Evolutionary conservation across 2,888 invertebrate species (phyloP).

Genomic region (Brenthis ino): DNA sequence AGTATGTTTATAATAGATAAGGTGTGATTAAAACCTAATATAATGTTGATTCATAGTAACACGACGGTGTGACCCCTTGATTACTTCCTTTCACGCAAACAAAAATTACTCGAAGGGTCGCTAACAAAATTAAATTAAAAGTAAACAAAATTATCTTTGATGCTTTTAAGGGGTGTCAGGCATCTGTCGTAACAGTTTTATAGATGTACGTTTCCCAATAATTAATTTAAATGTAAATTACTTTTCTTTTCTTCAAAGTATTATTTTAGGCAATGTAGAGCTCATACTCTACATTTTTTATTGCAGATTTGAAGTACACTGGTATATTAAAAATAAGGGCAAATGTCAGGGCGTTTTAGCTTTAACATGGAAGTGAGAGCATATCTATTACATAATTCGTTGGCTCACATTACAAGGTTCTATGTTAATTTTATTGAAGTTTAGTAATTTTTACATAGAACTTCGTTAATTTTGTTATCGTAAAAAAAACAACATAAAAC

Average conservation of each 20-base stretch:
- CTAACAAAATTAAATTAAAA: slow-evolving; percentile 34
- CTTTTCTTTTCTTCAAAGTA: not conserved
- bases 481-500: too few species aligned
- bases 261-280: not conserved
- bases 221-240: slow-evolving; percentile 7
- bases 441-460: too few species aligned
- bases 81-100: slow-evolving; percentile 39
- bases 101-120: slow-evolving; percentile 19
- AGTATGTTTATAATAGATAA: slow-evolving; percentile 30
- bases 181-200: not conserved
- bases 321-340: too few species aligned
- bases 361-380: too few species aligned
- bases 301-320: too few species aligned
- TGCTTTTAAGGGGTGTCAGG: slow-evolving; percentile 23
- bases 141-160: slow-evolving; percentile 30
- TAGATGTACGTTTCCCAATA: slow-evolving; percentile 6
- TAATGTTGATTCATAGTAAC: slow-evolving; percentile 28
- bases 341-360: too few species aligned
- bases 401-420: too few species aligned
- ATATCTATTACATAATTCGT: too few species aligned
- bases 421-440: too few species aligned
- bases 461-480: too few species aligned
- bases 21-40: slow-evolving; percentile 30
- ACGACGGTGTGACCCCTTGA: slow-evolving; percentile 39
- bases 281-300: too few species aligned